Evolutionary conservation across 92 coral and sea anemone species (phyloP).

Genomic region (Diadumene lineata): DNA sequence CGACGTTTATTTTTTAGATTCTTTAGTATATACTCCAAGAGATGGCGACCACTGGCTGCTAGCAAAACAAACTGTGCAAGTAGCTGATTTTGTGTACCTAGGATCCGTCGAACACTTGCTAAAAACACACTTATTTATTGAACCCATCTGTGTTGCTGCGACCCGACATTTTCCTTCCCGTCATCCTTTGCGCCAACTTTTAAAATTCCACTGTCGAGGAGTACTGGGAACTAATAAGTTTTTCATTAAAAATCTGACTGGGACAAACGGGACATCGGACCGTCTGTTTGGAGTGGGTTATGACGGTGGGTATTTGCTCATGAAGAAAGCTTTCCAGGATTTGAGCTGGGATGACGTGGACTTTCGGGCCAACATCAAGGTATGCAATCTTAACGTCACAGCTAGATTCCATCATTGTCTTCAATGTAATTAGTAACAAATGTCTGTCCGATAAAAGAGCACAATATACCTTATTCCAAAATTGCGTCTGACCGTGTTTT

Average conservation of each 20-base stretch:
- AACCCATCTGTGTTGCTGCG: slow-evolving; percentile 51
- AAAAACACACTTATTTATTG: slow-evolving; percentile 51
- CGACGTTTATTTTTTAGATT: slow-evolving; percentile 30
- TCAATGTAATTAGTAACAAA: no score
- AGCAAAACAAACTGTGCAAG: slow-evolving; percentile 74
- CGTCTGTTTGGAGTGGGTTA: slow-evolving; percentile 47
- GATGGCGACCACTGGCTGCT: slow-evolving; percentile 66
- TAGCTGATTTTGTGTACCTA: slow-evolving; percentile 57
- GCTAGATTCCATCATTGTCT: no score
- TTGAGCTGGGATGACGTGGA: slow-evolving; percentile 45
- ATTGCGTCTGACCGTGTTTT: no score
- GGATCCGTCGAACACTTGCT: slow-evolving; percentile 68
- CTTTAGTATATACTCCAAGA: slow-evolving; percentile 68
- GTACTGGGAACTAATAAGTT: slow-evolving; percentile 43
- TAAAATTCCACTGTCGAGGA: slow-evolving; percentile 61
- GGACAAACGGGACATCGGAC: slow-evolving; percentile 30
- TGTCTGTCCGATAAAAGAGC: no score
- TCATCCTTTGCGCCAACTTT: slow-evolving; percentile 48
- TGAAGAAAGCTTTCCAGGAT: slow-evolving; percentile 27
- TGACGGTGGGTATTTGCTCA: slow-evolving; percentile 27
- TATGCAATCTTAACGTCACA: no score
- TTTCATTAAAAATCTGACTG: slow-evolving; percentile 25
- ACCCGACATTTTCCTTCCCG: slow-evolving; percentile 33
- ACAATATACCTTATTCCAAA: no score
- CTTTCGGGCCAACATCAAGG: slow-evolving; percentile 43